Evolutionary conservation across 1,140 invertebrate genomes (phyloP), one percentile per base, ranked within the genome.

Genomic region (Eufriesea mexicana): DNA sequence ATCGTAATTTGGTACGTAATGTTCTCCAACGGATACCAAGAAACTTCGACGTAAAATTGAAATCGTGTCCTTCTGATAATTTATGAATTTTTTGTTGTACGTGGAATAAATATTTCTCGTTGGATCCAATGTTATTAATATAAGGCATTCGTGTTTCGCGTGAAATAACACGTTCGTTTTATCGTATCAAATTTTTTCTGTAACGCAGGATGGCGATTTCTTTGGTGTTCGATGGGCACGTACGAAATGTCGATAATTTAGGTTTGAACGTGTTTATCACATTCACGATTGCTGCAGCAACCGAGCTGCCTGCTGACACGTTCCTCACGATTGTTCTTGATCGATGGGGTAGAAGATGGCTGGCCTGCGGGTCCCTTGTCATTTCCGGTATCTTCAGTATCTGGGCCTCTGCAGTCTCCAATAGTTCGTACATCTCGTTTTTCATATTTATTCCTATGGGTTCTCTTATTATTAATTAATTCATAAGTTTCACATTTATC

Each of bases 141-240:
- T 8, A 14, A 57, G 12, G 18, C 49, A 61, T 62, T 75, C 23
- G 5, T 2, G 25, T 25, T 51, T 47, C 18, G 8, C 16, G 49
- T 6, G 7, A 25, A 55, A 49, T 16, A 23, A 2, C 1, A 49
- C 14, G 49, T 49, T 28, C 18, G n/a, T 28, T 82, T 47, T 54
- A 8, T 42, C 35, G 12, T 84, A 61, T 71, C 12, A 57, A 81
- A 66, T 66, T 78, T 2, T 73, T 68, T 23, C 2, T 14, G 47
- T 64, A 72, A 78, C 83, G 18, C 83, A 96, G 96, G 96, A 98
- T 98, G 97, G 95, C 96, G 18, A 97, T 98, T 77, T 98, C 97
- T 1, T 90, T 98, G 91, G 96, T 98, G 1, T 98, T 98, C 89
- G 97, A 98, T 88, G 97, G 97, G 2, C 97, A 98, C 90, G 97